These are phyloP conservation scores for Hypselothyrea guttata DNA, from an alignment of 2,888 invertebrate genomes.

Conservation along the genomic window DNA sequence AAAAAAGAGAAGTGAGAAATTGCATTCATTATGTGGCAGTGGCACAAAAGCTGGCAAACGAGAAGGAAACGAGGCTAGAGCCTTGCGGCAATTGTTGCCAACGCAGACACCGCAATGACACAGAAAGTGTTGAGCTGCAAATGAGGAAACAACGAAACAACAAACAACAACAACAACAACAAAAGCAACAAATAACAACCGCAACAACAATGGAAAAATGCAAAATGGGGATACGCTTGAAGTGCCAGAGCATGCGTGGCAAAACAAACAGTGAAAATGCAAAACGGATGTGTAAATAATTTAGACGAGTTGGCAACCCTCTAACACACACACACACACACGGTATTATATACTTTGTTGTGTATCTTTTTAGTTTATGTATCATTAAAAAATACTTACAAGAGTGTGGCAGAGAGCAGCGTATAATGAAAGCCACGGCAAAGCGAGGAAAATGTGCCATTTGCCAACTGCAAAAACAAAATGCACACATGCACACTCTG, in stretches of 20 bases:
- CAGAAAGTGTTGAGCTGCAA: slow-evolving; percentile 73
- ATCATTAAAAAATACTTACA: slow-evolving; percentile 77
- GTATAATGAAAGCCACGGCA: slow-evolving; percentile 53
- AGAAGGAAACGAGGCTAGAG: slow-evolving; percentile 64
- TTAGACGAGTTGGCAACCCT: slow-evolving; percentile 69
- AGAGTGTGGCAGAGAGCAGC: slow-evolving; percentile 24
- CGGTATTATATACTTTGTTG: slow-evolving; percentile 24
- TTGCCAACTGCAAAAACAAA: slow-evolving; percentile 52
- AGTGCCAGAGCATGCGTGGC: slow-evolving; percentile 63
- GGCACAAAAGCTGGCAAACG: slow-evolving; percentile 54
- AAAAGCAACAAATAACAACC: slow-evolving; percentile 11
- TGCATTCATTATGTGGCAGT: slow-evolving; percentile 80
- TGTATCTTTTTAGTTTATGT: slow-evolving; percentile 76
- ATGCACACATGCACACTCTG: not conserved
- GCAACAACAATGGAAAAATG: slow-evolving; percentile 31
- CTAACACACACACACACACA: slow-evolving; percentile 18
- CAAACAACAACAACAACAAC: slow-evolving; percentile 23
- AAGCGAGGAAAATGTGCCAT: slow-evolving; percentile 70
- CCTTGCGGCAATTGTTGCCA: slow-evolving; percentile 58
- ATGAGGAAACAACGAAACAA: slow-evolving; percentile 69
- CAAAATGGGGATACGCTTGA: slow-evolving; percentile 53
- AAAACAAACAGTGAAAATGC: slow-evolving; percentile 64
- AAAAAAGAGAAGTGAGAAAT: slow-evolving; percentile 61
- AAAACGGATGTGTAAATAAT: slow-evolving; percentile 78
- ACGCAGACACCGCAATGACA: slow-evolving; percentile 69